A percentile compares a stretch with the other conserved stretches of the same genome.
phyloP scores from a whole-genome alignment of 2,797 vertebrate genomes.

The Florisuga fusca region DNA sequence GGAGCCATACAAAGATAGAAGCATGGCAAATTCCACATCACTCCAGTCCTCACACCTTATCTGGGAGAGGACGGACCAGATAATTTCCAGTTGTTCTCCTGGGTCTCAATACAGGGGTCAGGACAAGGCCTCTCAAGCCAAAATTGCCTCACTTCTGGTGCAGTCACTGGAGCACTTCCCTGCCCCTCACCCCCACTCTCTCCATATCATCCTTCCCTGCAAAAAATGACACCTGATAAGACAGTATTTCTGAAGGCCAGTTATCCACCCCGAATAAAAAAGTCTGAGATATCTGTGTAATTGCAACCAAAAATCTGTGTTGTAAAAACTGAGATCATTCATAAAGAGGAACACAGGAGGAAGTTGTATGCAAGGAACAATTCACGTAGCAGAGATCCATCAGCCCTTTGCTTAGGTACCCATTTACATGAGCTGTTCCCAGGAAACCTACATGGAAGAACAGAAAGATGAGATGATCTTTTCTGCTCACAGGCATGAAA shows the following conservation, averaged over 20 bases:
- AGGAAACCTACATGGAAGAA: background rate
- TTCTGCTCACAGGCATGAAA: background rate
- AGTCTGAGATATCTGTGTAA: background rate
- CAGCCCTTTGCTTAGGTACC: background rate
- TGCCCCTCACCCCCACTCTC: background rate
- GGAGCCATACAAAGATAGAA: background rate
- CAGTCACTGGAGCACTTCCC: background rate
- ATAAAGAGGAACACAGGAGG: background rate
- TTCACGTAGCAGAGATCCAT: background rate
- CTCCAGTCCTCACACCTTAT: background rate
- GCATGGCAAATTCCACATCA: background rate
- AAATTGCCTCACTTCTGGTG: background rate
- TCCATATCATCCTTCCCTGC: background rate
- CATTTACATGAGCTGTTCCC: background rate
- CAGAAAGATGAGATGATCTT: background rate
- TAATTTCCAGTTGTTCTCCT: background rate
- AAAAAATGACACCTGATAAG: background rate
- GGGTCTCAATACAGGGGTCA: background rate
- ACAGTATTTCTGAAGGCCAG: background rate
- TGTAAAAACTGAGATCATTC: slow-evolving; percentile 29
- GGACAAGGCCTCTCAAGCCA: background rate
- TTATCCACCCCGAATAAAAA: background rate
- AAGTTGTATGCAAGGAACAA: background rate
- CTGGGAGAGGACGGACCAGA: background rate
- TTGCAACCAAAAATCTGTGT: background rate